Evolutionary conservation across 2,888 invertebrate species (phyloP).

Genomic region (Luperina nickerlii): DNA sequence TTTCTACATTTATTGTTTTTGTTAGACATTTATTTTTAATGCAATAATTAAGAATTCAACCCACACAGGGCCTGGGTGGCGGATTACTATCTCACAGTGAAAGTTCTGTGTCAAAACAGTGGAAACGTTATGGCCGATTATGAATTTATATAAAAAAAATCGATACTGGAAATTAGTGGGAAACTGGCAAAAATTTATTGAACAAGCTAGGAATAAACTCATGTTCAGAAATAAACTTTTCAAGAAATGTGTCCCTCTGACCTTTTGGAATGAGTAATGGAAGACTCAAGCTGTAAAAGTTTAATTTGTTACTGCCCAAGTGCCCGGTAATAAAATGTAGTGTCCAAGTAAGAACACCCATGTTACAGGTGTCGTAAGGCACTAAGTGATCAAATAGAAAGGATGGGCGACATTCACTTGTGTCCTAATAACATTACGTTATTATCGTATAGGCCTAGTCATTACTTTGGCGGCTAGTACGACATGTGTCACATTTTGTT

Average conservation of each 20-base stretch:
- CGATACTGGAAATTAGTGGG: neutral
- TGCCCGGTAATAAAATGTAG: slow-evolving; percentile 13
- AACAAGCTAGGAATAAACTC: no score
- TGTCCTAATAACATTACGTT: slow-evolving; percentile 39
- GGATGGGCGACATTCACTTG: slow-evolving; percentile 47
- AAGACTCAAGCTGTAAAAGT: neutral
- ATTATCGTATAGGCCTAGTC: slow-evolving; percentile 11
- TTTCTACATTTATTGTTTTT: neutral
- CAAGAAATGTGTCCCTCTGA: neutral
- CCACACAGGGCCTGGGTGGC: neutral
- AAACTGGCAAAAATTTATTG: neutral
- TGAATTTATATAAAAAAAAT: neutral
- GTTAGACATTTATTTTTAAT: neutral
- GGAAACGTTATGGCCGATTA: neutral
- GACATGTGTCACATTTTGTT: slow-evolving; percentile 3
- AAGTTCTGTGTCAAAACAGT: neutral
- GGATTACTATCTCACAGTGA: neutral
- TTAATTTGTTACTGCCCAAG: neutral
- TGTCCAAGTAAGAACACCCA: slow-evolving; percentile 22
- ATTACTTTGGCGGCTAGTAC: neutral
- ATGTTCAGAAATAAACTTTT: neutral
- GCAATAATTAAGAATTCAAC: neutral
- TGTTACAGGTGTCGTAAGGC: slow-evolving; percentile 23
- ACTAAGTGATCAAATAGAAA: slow-evolving; percentile 35
- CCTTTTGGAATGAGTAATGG: neutral